Evolutionary conservation across 2,888 invertebrate genomes (phyloP).

Genomic region (Leptogaster cylindrica): DNA sequence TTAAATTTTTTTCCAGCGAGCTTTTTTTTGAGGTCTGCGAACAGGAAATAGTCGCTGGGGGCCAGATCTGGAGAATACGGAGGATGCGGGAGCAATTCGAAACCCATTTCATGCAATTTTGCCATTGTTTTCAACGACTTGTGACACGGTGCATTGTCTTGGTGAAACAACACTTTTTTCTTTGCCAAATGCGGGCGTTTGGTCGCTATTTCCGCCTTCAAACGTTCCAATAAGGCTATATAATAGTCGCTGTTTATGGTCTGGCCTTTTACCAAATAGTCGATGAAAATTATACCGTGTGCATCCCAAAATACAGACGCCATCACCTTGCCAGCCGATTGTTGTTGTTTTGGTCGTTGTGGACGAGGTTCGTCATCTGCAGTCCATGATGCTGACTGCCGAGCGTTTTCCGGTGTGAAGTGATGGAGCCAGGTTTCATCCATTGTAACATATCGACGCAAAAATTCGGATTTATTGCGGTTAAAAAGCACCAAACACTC

Average conservation of each 20-base stretch:
- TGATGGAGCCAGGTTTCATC: slow-evolving; percentile 57
- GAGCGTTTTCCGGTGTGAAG: slow-evolving; percentile 54
- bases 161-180: slow-evolving; percentile 47
- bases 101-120: neutral
- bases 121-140: slow-evolving; percentile 23
- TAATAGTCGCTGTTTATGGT: slow-evolving; percentile 50
- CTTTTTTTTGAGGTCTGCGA: slow-evolving; percentile 21
- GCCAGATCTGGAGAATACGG: slow-evolving; percentile 10
- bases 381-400: slow-evolving; percentile 37
- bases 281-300: slow-evolving; percentile 49
- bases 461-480: slow-evolving; percentile 49
- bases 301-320: slow-evolving; percentile 54
- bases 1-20: slow-evolving; percentile 9
- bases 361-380: slow-evolving; percentile 22
- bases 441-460: slow-evolving; percentile 51
- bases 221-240: slow-evolving; percentile 48
- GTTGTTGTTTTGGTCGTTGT: slow-evolving; percentile 31
- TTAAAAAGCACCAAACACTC: slow-evolving; percentile 43
- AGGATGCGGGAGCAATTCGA: slow-evolving; percentile 28
- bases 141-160: slow-evolving; percentile 30
- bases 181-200: slow-evolving; percentile 50
- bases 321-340: slow-evolving; percentile 52
- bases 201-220: slow-evolving; percentile 49
- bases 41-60: slow-evolving; percentile 20
- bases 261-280: neutral